These are phyloP conservation scores for Erithacus rubecula DNA, from an alignment of 2,797 vertebrate genomes.

Conservation along the genomic window DNA sequence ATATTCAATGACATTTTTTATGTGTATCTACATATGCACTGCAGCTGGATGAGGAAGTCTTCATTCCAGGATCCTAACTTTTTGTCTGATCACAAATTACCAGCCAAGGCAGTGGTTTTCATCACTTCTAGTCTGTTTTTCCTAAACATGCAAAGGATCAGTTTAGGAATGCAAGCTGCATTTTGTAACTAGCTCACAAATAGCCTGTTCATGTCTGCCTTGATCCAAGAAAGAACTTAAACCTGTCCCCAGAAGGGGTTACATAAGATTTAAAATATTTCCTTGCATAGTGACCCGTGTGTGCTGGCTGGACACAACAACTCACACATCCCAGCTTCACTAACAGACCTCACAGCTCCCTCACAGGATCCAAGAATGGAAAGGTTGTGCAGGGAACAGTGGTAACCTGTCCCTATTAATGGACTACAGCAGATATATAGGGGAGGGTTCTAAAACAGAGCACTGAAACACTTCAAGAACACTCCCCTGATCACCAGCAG, in stretches of 20 bases:
- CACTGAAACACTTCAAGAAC: background rate
- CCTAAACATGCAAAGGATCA: background rate
- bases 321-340: background rate
- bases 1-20: constrained; percentile 28
- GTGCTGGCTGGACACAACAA: background rate
- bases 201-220: background rate
- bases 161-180: background rate
- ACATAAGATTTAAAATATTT: background rate
- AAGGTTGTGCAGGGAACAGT: background rate
- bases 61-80: constrained; percentile 11
- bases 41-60: constrained; percentile 50
- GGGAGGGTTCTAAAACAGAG: background rate
- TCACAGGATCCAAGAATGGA: background rate
- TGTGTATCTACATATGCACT: constrained; percentile 27
- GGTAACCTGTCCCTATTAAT: background rate
- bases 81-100: constrained; percentile 31
- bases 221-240: background rate
- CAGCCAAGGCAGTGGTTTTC: constrained; percentile 31
- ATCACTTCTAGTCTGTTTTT: constrained; percentile 27
- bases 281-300: background rate
- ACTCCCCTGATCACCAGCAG: background rate
- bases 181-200: background rate
- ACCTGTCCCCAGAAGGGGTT: background rate
- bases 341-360: background rate
- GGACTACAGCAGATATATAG: background rate